Base-by-base conservation (phyloP, 1,140 invertebrate genomes). In the Hyphantria cunea region DNA sequence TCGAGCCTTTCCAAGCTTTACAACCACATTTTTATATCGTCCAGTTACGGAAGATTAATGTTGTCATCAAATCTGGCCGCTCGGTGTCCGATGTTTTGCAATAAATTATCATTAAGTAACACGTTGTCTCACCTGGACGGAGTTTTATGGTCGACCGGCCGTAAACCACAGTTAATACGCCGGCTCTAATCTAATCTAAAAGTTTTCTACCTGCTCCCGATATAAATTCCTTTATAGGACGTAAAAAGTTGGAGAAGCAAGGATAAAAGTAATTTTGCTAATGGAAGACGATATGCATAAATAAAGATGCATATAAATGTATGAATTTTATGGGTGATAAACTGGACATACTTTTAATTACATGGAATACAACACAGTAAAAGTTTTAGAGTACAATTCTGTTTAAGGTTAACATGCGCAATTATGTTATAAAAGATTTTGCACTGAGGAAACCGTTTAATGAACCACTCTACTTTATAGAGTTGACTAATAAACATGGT, bases 61-160 rank as follows among this genome's bases (percentile, higher is more conserved):
- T 25, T 25, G 17, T 25, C 17, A 25, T 25, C 17, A 25, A 25
- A 75, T 76, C 60, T 51, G 65, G 50, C 25, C 64, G 70, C 59
- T 72, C 69, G 48, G 66, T 70, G 73, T 66, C 61, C 69, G 72
- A 68, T 80, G 70, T 80, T 71, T 63, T 76, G 83, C 80, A 89
- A 86, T 86, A 86, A 82, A 88, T 88, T 84, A 82, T 75, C 73
- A 82, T 85, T 81, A 82, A 84, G 76, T 82, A 86, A 84, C 84
- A 81, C 77, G 72, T 78, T 78, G 72, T 75, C 76, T 75, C 76
- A 70, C 65, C 67, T 70, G 74, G 61, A 78, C 68, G 56, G 58
- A 58, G 66, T 77, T 84, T 84, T 82, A 88, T 75, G 76, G 68
- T 61, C 68, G 44, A 61, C 39, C 55, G 53, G 59, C 74, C 72